These are phyloP conservation scores for Rhizoglyphus robini DNA, from an alignment of 1,140 invertebrate genomes.

Conservation along the genomic window DNA sequence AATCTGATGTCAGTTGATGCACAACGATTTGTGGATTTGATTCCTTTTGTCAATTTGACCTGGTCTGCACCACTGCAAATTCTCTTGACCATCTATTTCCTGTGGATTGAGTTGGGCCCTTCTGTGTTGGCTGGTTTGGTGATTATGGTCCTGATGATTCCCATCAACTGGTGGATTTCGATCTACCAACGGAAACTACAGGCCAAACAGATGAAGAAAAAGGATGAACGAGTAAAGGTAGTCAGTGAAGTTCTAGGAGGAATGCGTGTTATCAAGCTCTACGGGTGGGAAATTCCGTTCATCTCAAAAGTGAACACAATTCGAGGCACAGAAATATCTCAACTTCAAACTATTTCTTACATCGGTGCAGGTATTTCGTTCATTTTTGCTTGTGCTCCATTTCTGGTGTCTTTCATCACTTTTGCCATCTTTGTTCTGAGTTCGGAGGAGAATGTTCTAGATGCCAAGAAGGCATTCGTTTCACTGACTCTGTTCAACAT, in stretches of 20 bases:
- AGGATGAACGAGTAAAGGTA: conserved; percentile 33
- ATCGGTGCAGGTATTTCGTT: not conserved
- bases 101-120: conserved; percentile 57
- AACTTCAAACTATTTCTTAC: conserved; percentile 11
- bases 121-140: conserved; percentile 35
- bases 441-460: not conserved
- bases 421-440: not conserved
- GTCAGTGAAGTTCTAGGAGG: conserved; percentile 34
- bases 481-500: not conserved
- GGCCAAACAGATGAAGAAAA: conserved; percentile 33
- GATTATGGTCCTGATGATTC: conserved; percentile 37
- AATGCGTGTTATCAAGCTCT: conserved; percentile 30
- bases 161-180: conserved; percentile 26
- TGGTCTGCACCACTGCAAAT: conserved; percentile 94
- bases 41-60: conserved; percentile 47
- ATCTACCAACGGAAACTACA: conserved; percentile 28
- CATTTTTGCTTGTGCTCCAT: conserved; percentile 14
- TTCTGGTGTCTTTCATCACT: not conserved
- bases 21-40: conserved; percentile 31
- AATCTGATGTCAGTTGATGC: conserved; percentile 43
- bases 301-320: conserved; percentile 18
- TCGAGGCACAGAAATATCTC: conserved; percentile 6
- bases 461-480: not conserved
- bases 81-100: conserved; percentile 66
- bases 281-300: conserved; percentile 28